phyloP scores from a whole-genome alignment of 2,113 vertebrate species.

The Phaethornis superciliosus region DNA sequence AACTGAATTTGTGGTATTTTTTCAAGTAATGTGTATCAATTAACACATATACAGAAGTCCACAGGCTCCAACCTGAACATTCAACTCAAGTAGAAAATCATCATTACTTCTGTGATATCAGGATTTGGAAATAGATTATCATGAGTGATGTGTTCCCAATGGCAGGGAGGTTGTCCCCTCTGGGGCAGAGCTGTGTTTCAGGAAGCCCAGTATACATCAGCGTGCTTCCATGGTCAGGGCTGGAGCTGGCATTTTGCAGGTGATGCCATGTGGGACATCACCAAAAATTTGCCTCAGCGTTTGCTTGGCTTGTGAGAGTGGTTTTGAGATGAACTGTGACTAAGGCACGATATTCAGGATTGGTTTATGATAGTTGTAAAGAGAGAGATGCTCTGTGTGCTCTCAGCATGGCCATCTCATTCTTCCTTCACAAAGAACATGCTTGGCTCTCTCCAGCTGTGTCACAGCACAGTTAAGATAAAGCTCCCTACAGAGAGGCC shows the following conservation, averaged over 20 bases:
- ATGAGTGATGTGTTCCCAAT: neutral
- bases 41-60: neutral
- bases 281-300: neutral
- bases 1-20: neutral
- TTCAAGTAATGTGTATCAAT: neutral
- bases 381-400: neutral
- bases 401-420: neutral
- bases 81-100: neutral
- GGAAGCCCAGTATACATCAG: neutral
- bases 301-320: neutral
- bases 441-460: neutral
- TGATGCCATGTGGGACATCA: neutral
- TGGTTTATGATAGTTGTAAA: neutral
- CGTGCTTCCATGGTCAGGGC: rapidly evolving
- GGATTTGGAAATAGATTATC: neutral
- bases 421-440: neutral
- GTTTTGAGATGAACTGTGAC: neutral
- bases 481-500: neutral
- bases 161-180: neutral
- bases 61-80: neutral
- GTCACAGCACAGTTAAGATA: neutral
- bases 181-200: neutral
- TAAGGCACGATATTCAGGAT: neutral
- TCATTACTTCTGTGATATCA: neutral
- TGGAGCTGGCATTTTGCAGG: neutral